Conservation (phyloP, 1,140 invertebrate species). For the Phenacoccus solenopsis region DNA sequence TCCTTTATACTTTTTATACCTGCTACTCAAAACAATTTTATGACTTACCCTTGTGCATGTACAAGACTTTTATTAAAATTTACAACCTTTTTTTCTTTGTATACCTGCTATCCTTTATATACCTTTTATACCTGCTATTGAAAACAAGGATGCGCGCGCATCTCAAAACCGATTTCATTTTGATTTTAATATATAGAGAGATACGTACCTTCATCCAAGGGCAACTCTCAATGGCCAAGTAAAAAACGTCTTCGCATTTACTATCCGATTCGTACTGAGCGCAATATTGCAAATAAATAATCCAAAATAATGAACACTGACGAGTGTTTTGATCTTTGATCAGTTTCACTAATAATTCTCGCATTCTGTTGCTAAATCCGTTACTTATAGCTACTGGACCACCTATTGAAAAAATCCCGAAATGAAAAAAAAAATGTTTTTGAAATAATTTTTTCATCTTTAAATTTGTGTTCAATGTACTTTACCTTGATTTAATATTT, state of each 20-base stretch:
- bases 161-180: no score
- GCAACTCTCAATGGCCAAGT: conserved; percentile 44
- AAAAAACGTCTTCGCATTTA: conserved; percentile 35
- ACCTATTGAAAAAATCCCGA: no score
- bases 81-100: no score
- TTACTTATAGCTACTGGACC: conserved; percentile 5
- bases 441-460: background rate
- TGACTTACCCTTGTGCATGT: no score
- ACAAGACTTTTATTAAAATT: no score
- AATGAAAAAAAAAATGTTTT: conserved; percentile 10
- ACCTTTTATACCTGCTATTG: no score
- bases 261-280: conserved; percentile 29
- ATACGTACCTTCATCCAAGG: conserved; percentile 55
- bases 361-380: conserved; percentile 30
- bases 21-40: no score
- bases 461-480: no score
- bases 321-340: conserved; percentile 33
- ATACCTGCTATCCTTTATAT: no score
- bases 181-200: no score
- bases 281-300: conserved; percentile 42
- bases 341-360: conserved; percentile 31
- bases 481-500: background rate
- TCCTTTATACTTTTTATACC: no score
- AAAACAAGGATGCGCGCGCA: no score
- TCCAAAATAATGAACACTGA: conserved; percentile 43